Percentiles rank a stretch among this genome's conserved stretches.
Evolutionary conservation across 2,888 invertebrate species (phyloP).

Genomic region (Polydrusus pterygomalis): DNA sequence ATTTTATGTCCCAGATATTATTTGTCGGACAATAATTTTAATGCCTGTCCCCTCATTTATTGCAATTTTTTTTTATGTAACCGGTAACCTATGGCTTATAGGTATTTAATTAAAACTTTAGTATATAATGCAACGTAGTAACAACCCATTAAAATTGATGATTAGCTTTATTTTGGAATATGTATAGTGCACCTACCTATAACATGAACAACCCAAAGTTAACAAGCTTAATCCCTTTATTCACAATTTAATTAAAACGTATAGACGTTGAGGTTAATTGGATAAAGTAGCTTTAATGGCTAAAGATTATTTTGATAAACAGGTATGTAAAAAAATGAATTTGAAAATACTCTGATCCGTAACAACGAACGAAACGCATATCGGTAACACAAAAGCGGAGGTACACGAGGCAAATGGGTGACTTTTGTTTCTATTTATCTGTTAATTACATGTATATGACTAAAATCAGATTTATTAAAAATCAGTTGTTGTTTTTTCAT

Average conservation of each 20-base stretch:
- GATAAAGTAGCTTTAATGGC: slow-evolving; percentile 33
- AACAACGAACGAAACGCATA: neutral
- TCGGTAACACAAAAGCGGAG: too few species aligned
- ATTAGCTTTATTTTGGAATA: slow-evolving; percentile 17
- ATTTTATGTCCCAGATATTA: too few species aligned
- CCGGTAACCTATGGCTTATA: too few species aligned
- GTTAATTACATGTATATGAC: too few species aligned
- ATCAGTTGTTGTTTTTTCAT: too few species aligned
- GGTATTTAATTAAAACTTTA: neutral
- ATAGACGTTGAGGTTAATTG: slow-evolving; percentile 38
- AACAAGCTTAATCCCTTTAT: slow-evolving; percentile 47
- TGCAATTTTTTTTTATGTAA: too few species aligned
- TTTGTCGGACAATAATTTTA: too few species aligned
- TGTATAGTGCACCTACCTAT: slow-evolving; percentile 17
- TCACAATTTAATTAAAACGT: slow-evolving; percentile 38
- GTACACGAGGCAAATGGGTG: too few species aligned
- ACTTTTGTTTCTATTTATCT: too few species aligned
- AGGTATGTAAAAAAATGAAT: too few species aligned
- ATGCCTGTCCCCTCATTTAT: too few species aligned
- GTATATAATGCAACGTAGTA: slow-evolving; percentile 5
- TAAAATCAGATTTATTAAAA: too few species aligned
- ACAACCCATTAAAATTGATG: slow-evolving; percentile 33
- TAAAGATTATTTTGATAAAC: slow-evolving; percentile 28
- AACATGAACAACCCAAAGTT: slow-evolving; percentile 33
- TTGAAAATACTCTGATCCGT: neutral